Base-by-base conservation (phyloP, 2,113 vertebrate species). In the Cynocephalus volans region DNA sequence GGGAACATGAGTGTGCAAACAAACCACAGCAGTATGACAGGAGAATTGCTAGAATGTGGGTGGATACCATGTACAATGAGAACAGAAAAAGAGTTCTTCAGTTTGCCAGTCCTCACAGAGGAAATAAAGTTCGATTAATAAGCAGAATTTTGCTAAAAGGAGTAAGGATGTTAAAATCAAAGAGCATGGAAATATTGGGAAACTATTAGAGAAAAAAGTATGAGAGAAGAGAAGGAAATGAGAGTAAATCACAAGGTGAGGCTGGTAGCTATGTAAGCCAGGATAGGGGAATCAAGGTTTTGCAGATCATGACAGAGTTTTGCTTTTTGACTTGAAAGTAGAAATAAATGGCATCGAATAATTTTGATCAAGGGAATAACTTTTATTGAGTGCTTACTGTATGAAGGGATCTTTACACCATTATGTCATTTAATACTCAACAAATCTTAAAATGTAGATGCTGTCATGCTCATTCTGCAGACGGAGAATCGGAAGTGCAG, bases 121-220 rank as follows among this genome's bases (percentile, higher is more conserved):
- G n/a, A 94, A 52, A 85, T 75, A 56, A 58, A 36, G 65, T 67
- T 52, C 83, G 75, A 77, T 45, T 3, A 18, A 54, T n/a, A 67
- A 81, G 28, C 15, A 93, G 36, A 72, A 48, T n/a, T 96, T 90
- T 94, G n/a, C 70, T 88, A 50, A 56, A 23, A 67, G n/a, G 90
- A 83, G n/a, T 52, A 85, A 93, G 62, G 21, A 65, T 79, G 41
- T 54, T 87, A 82, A 92, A 72, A 50, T 8, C 17, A 79, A 50
- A 90, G 18, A 87, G 23, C 36, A 11, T 21, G 54, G 64, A 26
- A 75, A 58, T 75, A 18, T 9, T 54, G 28, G 80, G 60, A 70
- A 69, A 67, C 10, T 14, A 6, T 26, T 23, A n/a, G 5, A 58
- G 36, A 52, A 48, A 24, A 50, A 75, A 80, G 6, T 73, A 11